These are phyloP conservation scores for Carollia perspicillata DNA, from an alignment of 2,113 vertebrate species.

Conservation along the genomic window DNA sequence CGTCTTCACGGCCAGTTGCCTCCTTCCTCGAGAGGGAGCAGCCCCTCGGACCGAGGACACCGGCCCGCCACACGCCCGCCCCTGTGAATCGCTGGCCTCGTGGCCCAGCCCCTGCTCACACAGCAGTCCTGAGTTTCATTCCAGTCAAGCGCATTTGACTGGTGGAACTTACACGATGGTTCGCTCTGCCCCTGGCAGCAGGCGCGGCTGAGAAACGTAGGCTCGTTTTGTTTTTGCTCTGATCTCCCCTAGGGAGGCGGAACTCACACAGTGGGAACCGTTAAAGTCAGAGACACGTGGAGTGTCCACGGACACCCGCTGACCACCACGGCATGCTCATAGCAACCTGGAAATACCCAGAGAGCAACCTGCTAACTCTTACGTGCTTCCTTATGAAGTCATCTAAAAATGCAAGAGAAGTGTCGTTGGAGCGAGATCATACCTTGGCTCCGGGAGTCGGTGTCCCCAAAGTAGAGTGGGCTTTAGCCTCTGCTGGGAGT, in stretches of 20 bases:
- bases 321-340: accelerated
- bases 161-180: neutral
- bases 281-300: neutral
- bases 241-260: accelerated
- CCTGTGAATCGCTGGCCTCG: accelerated
- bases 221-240: neutral
- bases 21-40: neutral
- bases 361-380: accelerated
- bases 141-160: neutral
- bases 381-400: neutral
- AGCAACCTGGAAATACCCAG: neutral
- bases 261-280: neutral
- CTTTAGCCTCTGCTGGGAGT: accelerated
- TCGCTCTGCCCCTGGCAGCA: neutral
- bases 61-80: accelerated
- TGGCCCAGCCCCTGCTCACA: accelerated
- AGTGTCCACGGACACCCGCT: accelerated
- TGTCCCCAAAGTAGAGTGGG: neutral
- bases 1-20: neutral
- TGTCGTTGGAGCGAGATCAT: accelerated
- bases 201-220: neutral
- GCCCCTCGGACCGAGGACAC: neutral
- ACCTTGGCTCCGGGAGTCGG: neutral
- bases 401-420: neutral
- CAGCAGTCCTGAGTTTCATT: neutral